These are phyloP conservation scores for Atta colombica DNA, from an alignment of 1,140 invertebrate genomes.

Conservation along the genomic window DNA sequence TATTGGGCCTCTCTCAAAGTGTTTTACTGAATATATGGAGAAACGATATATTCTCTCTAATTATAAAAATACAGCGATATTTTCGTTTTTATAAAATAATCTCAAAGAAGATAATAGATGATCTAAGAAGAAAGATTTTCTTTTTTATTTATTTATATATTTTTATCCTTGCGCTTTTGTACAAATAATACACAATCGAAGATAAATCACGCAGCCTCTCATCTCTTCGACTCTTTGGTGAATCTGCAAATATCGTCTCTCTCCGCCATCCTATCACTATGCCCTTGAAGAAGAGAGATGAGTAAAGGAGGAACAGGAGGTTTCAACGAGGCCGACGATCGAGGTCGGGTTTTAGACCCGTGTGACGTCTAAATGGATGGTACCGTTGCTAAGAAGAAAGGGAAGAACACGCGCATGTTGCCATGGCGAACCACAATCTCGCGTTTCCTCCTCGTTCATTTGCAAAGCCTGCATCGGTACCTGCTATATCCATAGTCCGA, in stretches of 20 bases:
- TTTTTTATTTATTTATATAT: not conserved
- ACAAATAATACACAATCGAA: not conserved
- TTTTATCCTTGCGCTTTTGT: not conserved
- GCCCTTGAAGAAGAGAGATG: slow-evolving; percentile 28
- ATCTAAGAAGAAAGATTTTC: not conserved
- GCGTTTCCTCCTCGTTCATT: not conserved
- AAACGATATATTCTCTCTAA: not conserved
- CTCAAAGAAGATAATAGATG: not conserved
- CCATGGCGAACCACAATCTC: slow-evolving; percentile 4
- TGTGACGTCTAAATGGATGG: slow-evolving; percentile 68
- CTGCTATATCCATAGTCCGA: slow-evolving; percentile 28
- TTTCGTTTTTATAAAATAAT: not conserved
- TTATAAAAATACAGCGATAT: not conserved
- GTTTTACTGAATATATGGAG: not conserved
- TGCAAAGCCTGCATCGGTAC: slow-evolving; percentile 42
- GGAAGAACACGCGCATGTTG: slow-evolving; percentile 6
- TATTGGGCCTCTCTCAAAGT: not conserved
- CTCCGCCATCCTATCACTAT: too few species aligned
- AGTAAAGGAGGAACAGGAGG: slow-evolving; percentile 32
- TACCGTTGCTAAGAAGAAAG: slow-evolving; percentile 63
- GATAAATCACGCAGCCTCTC: not conserved
- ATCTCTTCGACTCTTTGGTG: not conserved
- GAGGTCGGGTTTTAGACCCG: slow-evolving; percentile 76
- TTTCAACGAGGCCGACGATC: slow-evolving; percentile 77
- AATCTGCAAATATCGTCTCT: not conserved